phyloP scores from a whole-genome alignment of 1,140 invertebrate species.

The Drosophila bocqueti region DNA sequence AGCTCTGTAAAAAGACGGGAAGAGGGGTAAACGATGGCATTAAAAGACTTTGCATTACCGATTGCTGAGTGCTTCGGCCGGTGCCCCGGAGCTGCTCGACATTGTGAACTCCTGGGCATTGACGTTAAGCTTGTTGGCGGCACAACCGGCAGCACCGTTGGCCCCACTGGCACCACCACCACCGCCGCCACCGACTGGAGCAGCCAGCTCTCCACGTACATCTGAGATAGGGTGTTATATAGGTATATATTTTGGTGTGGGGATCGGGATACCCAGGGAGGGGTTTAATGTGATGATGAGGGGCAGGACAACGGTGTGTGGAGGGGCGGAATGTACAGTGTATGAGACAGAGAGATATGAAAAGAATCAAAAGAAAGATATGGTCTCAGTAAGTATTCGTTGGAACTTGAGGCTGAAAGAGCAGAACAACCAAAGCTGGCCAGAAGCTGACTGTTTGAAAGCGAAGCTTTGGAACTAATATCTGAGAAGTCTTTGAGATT shows the following conservation, averaged over 20 bases:
- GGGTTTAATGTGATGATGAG: conserved; percentile 22
- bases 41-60: conserved; percentile 73
- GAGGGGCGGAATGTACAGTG: conserved; percentile 28
- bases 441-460: not conserved
- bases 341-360: conserved; percentile 51
- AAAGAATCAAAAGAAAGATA: conserved; percentile 65
- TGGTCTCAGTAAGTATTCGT: conserved; percentile 46
- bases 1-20: conserved; percentile 81
- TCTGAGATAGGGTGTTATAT: conserved; percentile 47
- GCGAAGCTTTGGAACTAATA: not conserved
- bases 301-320: conserved; percentile 33
- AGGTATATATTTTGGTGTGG: conserved; percentile 8
- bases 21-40: conserved; percentile 69
- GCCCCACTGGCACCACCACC: conserved; percentile 64
- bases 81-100: conserved; percentile 84
- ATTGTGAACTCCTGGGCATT: conserved; percentile 94
- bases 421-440: conserved; percentile 22
- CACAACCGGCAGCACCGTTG: conserved; percentile 25
- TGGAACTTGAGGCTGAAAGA: conserved; percentile 24
- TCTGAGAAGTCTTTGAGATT: not conserved
- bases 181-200: conserved; percentile 51
- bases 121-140: conserved; percentile 89
- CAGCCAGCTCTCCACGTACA: conserved; percentile 68
- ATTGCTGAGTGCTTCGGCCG: conserved; percentile 70
- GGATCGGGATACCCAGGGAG: conserved; percentile 15